Percentiles rank a stretch among this genome's conserved stretches.
Conservation (phyloP, 2,797 vertebrate species). For the Rhinella marina region DNA sequence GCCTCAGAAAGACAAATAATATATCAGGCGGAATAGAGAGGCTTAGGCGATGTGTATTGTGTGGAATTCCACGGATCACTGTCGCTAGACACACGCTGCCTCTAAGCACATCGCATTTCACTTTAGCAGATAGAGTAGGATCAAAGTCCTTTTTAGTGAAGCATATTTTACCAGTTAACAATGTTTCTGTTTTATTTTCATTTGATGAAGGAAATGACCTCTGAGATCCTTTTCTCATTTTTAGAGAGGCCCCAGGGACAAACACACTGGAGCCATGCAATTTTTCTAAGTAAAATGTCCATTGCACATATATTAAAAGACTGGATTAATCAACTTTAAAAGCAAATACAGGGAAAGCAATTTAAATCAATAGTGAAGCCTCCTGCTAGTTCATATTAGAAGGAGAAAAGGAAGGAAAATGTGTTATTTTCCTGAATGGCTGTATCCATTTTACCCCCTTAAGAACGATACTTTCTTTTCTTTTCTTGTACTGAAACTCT, state of each 20-base stretch:
- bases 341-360: conserved; percentile 64
- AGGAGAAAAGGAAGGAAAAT: conserved; percentile 56
- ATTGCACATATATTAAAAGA: conserved; percentile 65
- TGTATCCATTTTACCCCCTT: conserved; percentile 23
- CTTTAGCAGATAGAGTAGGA: conserved; percentile 46
- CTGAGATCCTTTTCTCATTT: conserved; percentile 62
- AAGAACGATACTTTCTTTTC: neutral
- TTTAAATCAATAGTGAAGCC: conserved; percentile 65
- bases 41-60: conserved; percentile 23
- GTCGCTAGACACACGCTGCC: conserved; percentile 50
- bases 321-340: conserved; percentile 69
- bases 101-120: conserved; percentile 46
- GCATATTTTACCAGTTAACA: conserved; percentile 60
- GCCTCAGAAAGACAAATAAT: conserved; percentile 31
- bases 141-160: conserved; percentile 55
- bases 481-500: conserved; percentile 11
- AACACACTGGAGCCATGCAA: conserved; percentile 59
- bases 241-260: conserved; percentile 61
- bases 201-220: conserved; percentile 56
- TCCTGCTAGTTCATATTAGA: conserved; percentile 62
- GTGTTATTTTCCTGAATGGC: conserved; percentile 52
- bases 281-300: conserved; percentile 63
- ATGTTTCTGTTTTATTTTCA: conserved; percentile 59
- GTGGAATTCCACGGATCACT: conserved; percentile 41
- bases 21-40: conserved; percentile 15